phyloP scores from a whole-genome alignment of 1,140 invertebrate species.

The Musca domestica region DNA sequence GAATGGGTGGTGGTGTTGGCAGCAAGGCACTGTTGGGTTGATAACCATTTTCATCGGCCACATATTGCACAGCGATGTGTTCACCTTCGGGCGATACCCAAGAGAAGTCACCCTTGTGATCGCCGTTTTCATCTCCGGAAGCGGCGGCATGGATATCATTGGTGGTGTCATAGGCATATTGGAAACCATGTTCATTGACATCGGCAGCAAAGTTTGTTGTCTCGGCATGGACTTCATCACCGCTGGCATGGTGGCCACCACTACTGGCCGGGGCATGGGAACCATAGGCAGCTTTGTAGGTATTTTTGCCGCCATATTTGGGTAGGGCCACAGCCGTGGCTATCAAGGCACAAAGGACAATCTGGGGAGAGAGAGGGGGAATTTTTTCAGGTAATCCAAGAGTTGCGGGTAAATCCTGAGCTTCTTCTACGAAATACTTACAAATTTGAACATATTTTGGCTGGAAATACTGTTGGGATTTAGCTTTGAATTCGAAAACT shows the following conservation, averaged over 20 bases:
- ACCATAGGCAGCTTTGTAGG: background rate
- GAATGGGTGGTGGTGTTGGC: conserved; percentile 60
- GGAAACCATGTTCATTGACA: conserved; percentile 53
- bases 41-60: conserved; percentile 54
- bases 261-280: background rate
- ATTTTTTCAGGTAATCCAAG: too few species aligned
- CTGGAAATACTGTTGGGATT: too few species aligned
- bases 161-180: conserved; percentile 56
- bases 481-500: too few species aligned
- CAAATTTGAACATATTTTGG: conserved; percentile 5
- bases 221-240: conserved; percentile 39
- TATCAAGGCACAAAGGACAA: background rate
- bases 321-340: background rate
- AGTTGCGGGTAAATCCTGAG: too few species aligned
- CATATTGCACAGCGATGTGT: conserved; percentile 54
- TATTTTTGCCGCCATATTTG: too few species aligned
- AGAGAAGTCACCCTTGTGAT: conserved; percentile 37
- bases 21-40: conserved; percentile 53
- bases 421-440: background rate
- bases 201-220: conserved; percentile 35
- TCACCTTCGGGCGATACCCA: conserved; percentile 45
- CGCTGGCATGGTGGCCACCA: conserved; percentile 7
- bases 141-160: conserved; percentile 61
- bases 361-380: background rate
- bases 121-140: conserved; percentile 51